A percentile compares a stretch with the other conserved stretches of the same genome.
phyloP scores from a whole-genome alignment of 2,888 invertebrate species.

The Tholera decimalis region DNA sequence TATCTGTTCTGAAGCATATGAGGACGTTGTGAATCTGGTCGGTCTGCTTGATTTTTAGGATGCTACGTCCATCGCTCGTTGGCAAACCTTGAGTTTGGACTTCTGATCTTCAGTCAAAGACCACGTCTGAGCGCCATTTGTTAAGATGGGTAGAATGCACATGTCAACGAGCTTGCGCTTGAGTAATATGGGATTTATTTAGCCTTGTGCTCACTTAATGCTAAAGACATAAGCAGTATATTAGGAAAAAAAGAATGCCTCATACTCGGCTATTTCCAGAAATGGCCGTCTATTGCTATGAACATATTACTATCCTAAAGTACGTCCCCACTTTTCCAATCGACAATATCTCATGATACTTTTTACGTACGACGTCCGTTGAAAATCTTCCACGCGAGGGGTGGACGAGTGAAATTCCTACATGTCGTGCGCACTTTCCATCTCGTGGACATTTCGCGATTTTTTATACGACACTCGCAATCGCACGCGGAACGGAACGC shows the following conservation, averaged over 20 bases:
- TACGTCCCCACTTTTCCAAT: conserved; percentile 29
- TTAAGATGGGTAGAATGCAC: too few relatives aligned
- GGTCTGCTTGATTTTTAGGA: too few relatives aligned
- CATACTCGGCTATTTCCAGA: background rate
- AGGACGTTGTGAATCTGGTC: too few relatives aligned
- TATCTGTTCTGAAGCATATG: too few relatives aligned
- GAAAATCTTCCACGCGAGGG: conserved; percentile 72
- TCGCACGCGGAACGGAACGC: conserved; percentile 64
- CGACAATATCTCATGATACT: conserved; percentile 38
- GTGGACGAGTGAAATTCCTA: conserved; percentile 75
- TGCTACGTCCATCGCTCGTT: too few relatives aligned
- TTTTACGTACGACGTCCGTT: conserved; percentile 53
- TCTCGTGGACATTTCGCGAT: conserved; percentile 79
- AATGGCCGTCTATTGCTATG: background rate
- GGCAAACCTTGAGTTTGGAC: too few relatives aligned
- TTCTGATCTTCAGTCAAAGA: too few relatives aligned
- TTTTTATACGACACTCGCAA: conserved; percentile 65
- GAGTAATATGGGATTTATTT: too few relatives aligned
- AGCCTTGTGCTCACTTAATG: too few relatives aligned
- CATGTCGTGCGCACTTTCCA: conserved; percentile 85
- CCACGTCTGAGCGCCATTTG: too few relatives aligned
- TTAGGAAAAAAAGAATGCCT: background rate
- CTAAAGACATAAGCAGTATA: too few relatives aligned
- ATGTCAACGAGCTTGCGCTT: too few relatives aligned
- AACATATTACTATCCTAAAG: conserved; percentile 7